Evolutionary conservation across 1,140 invertebrate species (phyloP).

Genomic region (Anthonomus grandis): DNA sequence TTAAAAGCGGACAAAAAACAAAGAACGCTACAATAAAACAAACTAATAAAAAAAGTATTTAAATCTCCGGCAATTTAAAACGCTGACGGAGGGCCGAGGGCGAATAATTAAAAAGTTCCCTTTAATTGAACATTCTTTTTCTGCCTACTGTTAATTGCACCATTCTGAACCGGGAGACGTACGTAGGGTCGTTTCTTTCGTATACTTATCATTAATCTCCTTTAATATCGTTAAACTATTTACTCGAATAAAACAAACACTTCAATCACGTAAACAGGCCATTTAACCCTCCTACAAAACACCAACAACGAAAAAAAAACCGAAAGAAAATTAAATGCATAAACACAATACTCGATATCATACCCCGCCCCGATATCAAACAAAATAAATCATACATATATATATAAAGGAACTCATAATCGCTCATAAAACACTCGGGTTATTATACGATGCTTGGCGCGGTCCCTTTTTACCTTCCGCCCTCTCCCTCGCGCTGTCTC

Average conservation of each 20-base stretch:
- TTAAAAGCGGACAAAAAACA: too few species aligned
- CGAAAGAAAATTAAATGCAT: slow-evolving; percentile 16
- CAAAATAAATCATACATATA: slow-evolving; percentile 21
- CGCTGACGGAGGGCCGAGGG: not conserved
- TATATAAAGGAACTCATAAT: slow-evolving; percentile 22
- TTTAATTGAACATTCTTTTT: slow-evolving; percentile 32
- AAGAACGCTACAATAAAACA: too few species aligned
- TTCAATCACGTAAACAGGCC: too few species aligned
- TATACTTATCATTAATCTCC: not conserved
- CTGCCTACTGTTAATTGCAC: not conserved
- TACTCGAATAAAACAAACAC: not conserved
- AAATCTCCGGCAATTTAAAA: too few species aligned
- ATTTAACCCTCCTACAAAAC: not conserved
- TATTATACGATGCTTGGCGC: slow-evolving; percentile 20
- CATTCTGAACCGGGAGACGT: not conserved
- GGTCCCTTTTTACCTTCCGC: slow-evolving; percentile 18
- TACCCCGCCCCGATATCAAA: slow-evolving; percentile 18
- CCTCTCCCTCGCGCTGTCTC: slow-evolving; percentile 7
- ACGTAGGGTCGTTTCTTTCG: not conserved
- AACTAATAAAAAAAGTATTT: too few species aligned
- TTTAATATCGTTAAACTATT: not conserved
- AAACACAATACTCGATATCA: slow-evolving; percentile 11
- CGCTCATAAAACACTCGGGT: slow-evolving; percentile 19
- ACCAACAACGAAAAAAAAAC: slow-evolving; percentile 13
- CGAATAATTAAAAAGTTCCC: slow-evolving; percentile 29